phyloP scores from a whole-genome alignment of 2,797 vertebrate genomes.

The Dendrocincla fuliginosa region DNA sequence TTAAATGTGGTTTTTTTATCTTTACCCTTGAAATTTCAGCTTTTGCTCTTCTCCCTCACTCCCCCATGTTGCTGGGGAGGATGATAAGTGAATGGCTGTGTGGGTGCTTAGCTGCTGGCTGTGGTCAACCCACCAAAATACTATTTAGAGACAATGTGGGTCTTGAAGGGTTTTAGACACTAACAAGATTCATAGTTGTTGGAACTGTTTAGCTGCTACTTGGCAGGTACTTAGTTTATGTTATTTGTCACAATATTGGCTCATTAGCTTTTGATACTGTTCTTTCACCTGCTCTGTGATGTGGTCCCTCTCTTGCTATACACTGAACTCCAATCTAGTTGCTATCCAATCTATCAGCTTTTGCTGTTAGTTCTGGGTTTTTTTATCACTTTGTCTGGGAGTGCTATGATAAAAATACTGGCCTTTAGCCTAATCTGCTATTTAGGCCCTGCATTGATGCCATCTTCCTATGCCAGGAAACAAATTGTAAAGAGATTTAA shows the following conservation, averaged over 20 bases:
- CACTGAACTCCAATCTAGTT: not conserved
- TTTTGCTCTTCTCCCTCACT: not conserved
- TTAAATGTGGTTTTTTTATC: not conserved
- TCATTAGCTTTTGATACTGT: not conserved
- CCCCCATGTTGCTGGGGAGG: not conserved
- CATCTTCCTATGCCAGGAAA: not conserved
- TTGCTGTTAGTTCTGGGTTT: not conserved
- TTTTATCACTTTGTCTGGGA: not conserved
- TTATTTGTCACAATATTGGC: not conserved
- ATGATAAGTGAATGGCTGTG: not conserved
- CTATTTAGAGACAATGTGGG: not conserved
- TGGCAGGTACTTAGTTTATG: not conserved
- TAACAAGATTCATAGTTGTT: not conserved
- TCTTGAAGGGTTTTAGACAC: not conserved
- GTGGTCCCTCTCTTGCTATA: fast-evolving
- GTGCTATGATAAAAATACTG: not conserved
- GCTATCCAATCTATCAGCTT: not conserved
- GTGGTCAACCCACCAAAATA: not conserved
- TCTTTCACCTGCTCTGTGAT: not conserved
- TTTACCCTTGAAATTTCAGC: not conserved
- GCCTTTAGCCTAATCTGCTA: not conserved
- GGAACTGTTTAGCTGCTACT: not conserved
- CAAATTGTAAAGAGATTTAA: not conserved
- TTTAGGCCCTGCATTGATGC: not conserved
- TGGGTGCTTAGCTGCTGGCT: not conserved